Evolutionary conservation across 2,888 invertebrate genomes (phyloP).

Genomic region (Tinea trinotella): DNA sequence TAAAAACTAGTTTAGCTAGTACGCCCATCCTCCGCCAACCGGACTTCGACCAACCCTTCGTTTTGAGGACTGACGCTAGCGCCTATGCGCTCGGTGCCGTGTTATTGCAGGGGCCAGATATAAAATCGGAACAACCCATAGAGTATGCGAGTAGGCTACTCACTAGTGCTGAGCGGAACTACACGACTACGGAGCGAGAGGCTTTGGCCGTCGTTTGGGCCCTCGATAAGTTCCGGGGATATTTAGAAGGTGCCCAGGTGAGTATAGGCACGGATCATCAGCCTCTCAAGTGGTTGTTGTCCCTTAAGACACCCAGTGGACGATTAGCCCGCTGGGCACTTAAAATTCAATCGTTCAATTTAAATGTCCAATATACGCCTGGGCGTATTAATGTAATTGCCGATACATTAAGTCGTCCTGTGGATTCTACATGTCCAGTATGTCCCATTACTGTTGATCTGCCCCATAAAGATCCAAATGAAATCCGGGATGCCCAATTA

Average conservation of each 20-base stretch:
- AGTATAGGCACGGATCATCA: slow-evolving; percentile 44
- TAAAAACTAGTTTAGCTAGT: slow-evolving; percentile 25
- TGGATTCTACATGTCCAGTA: slow-evolving; percentile 20
- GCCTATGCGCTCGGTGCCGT: slow-evolving; percentile 23
- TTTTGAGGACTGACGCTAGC: slow-evolving; percentile 28
- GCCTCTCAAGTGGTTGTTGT: slow-evolving; percentile 46
- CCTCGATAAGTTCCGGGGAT: slow-evolving; percentile 26
- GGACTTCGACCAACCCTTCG: slow-evolving; percentile 27
- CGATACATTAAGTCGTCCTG: slow-evolving; percentile 35
- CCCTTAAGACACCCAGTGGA: slow-evolving; percentile 41
- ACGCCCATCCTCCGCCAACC: slow-evolving; percentile 28
- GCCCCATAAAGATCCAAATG: slow-evolving; percentile 20
- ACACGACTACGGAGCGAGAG: slow-evolving; percentile 46
- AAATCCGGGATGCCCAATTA: slow-evolving; percentile 23
- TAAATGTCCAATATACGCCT: slow-evolving; percentile 33
- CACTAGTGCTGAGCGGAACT: slow-evolving; percentile 34
- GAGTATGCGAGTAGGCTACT: slow-evolving; percentile 28
- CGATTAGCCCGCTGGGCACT: slow-evolving; percentile 47
- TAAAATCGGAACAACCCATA: slow-evolving; percentile 18
- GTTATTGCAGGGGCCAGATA: slow-evolving; percentile 25
- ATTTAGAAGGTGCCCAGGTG: slow-evolving; percentile 37
- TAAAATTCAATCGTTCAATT: slow-evolving; percentile 35
- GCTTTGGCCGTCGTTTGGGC: slow-evolving; percentile 26
- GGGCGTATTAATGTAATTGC: slow-evolving; percentile 37
- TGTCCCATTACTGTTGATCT: slow-evolving; percentile 24